Evolutionary conservation across 2,113 vertebrate genomes (phyloP).

Genomic region (Callorhinus ursinus): DNA sequence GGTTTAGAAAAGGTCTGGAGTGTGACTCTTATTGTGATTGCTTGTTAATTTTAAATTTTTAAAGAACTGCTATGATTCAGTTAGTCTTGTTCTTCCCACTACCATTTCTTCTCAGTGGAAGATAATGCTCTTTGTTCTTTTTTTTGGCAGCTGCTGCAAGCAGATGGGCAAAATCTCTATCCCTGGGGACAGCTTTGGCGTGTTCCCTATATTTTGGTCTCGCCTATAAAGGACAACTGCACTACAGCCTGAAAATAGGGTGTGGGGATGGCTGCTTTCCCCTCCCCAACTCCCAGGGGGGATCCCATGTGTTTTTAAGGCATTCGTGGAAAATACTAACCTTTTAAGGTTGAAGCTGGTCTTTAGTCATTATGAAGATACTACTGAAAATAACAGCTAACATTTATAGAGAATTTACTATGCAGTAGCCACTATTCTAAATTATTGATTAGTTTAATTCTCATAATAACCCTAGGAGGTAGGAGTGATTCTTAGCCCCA

Average conservation of each 20-base stretch:
- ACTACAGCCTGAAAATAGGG: background rate
- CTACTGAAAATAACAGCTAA: background rate
- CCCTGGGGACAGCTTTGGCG: background rate
- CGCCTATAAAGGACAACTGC: background rate
- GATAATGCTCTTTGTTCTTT: slow-evolving; percentile 23
- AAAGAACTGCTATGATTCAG: slow-evolving; percentile 1
- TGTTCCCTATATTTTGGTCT: background rate
- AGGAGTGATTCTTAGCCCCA: background rate
- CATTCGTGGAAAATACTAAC: slow-evolving; percentile 6
- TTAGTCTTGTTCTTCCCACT: background rate
- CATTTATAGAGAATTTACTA: background rate
- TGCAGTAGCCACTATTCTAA: background rate
- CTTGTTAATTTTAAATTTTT: slow-evolving; percentile 20
- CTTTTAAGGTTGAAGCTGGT: background rate
- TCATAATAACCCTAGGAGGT: background rate
- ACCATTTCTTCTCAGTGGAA: slow-evolving; percentile 25
- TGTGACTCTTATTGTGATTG: background rate
- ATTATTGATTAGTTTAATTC: background rate
- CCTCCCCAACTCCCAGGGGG: background rate
- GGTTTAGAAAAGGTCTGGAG: background rate
- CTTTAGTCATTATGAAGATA: slow-evolving; percentile 23
- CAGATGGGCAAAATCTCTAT: slow-evolving; percentile 25
- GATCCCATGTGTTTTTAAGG: slow-evolving; percentile 20
- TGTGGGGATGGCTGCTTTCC: background rate
- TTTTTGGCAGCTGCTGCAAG: background rate